These are phyloP conservation scores for Sarcophaga bullata DNA, from an alignment of 1,140 invertebrate genomes.

Conservation along the genomic window DNA sequence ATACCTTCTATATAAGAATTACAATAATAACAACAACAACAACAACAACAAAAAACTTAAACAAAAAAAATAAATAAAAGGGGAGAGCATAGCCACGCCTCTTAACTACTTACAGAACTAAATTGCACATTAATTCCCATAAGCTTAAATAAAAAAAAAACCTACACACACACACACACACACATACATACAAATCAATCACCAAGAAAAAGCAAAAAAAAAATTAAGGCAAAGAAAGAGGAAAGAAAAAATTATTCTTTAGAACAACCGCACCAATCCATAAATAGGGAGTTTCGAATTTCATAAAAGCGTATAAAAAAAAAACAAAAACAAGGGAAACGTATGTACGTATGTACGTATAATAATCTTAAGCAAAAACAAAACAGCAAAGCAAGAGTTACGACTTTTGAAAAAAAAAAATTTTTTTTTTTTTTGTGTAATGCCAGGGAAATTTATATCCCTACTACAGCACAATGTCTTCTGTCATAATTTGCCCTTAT, in stretches of 20 bases:
- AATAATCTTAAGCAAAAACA: too few species aligned
- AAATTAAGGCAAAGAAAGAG: neutral
- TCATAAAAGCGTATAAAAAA: neutral
- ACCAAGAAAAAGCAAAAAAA: neutral
- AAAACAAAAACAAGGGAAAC: neutral
- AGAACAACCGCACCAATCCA: conserved; percentile 19
- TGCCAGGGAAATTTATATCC: neutral
- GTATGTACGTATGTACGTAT: too few species aligned
- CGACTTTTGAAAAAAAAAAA: conserved; percentile 13
- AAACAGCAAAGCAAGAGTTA: neutral
- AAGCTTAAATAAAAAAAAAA: too few species aligned
- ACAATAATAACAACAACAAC: too few species aligned
- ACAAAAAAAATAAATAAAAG: neutral
- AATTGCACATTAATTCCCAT: neutral
- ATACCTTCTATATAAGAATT: neutral
- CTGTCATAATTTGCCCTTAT: conserved; percentile 26
- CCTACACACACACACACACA: neutral
- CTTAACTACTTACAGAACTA: neutral
- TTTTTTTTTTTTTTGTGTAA: neutral
- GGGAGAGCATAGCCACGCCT: conserved; percentile 1
- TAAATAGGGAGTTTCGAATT: conserved; percentile 21
- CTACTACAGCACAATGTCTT: conserved; percentile 1
- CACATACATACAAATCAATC: conserved; percentile 3
- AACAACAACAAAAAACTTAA: too few species aligned
- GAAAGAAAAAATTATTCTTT: neutral